Base-by-base conservation (phyloP, 1,140 invertebrate genomes). In the Drosophila kikkawai region DNA sequence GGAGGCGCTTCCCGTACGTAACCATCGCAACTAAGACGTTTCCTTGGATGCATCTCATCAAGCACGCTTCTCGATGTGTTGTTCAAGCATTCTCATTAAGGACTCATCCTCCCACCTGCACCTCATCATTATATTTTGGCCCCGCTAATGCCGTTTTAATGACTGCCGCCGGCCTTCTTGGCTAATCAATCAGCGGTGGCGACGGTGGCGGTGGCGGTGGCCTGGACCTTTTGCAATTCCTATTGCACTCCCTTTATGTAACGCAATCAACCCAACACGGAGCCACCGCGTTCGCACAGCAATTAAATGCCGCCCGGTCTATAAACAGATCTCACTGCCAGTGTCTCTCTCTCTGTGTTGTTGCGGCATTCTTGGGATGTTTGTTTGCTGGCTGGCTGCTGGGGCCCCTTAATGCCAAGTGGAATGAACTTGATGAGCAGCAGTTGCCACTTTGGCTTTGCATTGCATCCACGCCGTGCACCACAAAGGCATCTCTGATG, bases 301-400 rank as follows among this genome's bases (percentile, higher is more conserved):
- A 67, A 64, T 87, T 88, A 88, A 88, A 88, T 88, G 85, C 75
- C 85, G 75, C 39, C 47, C 58, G 32, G 77, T 79, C 87, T 90
- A 91, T 91, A 90, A 90, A 90, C 87, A 84, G 81, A 80, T 86
- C 85, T 77, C 85, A 87, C 80, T 88, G 83, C 88, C 84, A 87
- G 80, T 86, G 82, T 63, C 82, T 55, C 53, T 39, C 53, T 15
- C 8, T 13, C 17, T 15, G 34, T 22, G 51, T 55, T 86, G 61
- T 63, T 75, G 82, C 75, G 65, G 82, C 81, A 90, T 90, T 82
- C 82, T 90, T 90, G 64, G 75, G 68, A 79, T 91, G 51, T 61
- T 88, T 82, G 47, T 53, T 67, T 81, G 76, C 51, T 55, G 51
- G 76, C 51, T 55, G 51, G 34, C 51, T 65, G 67, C 73, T 51